Conservation (phyloP, 2,797 vertebrate species). For the Poeciliopsis paucimaculata region DNA sequence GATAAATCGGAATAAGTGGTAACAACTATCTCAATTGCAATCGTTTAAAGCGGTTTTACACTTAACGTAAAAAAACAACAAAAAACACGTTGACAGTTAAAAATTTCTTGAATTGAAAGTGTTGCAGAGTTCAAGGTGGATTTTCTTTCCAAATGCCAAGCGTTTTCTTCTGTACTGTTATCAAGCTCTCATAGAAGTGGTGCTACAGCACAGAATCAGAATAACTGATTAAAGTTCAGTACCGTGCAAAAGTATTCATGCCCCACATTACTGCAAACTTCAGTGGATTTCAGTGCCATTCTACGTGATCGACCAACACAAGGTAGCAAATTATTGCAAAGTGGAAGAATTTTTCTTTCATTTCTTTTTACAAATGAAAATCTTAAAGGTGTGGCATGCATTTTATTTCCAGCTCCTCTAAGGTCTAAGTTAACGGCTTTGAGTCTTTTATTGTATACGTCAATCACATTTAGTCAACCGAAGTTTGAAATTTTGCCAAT, state of each 20-base stretch:
- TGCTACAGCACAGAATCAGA: slow-evolving; percentile 14
- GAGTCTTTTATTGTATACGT: background rate
- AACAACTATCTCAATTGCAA: slow-evolving; percentile 4
- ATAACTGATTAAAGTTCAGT: slow-evolving; percentile 15
- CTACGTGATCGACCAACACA: background rate
- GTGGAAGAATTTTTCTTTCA: background rate
- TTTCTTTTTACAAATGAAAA: background rate
- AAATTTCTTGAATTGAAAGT: background rate
- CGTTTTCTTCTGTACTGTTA: slow-evolving; percentile 6
- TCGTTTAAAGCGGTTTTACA: slow-evolving; percentile 8
- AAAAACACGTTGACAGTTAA: background rate
- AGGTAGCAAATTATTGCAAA: background rate
- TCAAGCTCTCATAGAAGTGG: slow-evolving; percentile 27
- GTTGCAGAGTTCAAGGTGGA: background rate
- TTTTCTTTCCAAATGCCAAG: background rate
- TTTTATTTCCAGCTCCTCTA: background rate
- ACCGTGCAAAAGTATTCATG: background rate
- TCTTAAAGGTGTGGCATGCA: background rate
- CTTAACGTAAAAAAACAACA: background rate
- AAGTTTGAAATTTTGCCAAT: background rate
- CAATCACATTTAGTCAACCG: background rate
- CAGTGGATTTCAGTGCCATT: background rate
- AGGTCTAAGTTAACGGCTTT: background rate
- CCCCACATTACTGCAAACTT: background rate
- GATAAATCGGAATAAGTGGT: background rate